phyloP scores from a whole-genome alignment of 2,797 vertebrate species.

The Miichthys miiuy region DNA sequence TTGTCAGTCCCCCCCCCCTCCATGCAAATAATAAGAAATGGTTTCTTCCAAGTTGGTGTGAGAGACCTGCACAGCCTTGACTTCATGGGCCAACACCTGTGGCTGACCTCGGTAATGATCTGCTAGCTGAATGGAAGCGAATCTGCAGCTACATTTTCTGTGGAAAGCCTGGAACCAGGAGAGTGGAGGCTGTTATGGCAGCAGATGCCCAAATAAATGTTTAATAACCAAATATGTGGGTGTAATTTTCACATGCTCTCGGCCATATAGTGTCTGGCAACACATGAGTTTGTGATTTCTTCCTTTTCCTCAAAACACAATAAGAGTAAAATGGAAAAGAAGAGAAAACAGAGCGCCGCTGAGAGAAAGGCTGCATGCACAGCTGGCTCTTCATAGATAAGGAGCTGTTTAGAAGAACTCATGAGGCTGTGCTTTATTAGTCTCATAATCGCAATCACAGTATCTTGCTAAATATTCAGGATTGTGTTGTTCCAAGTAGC shows the following conservation, averaged over 20 bases:
- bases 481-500: conserved; percentile 22
- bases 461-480: conserved; percentile 32
- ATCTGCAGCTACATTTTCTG: background rate
- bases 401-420: conserved; percentile 39
- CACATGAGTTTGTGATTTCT: background rate
- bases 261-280: background rate
- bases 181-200: background rate
- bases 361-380: conserved; percentile 22
- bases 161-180: background rate
- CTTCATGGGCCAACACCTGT: background rate
- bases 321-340: background rate
- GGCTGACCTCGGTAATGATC: background rate
- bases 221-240: background rate
- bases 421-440: conserved; percentile 5
- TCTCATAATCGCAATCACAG: conserved; percentile 28
- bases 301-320: background rate
- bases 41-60: background rate
- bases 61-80: background rate
- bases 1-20: no score
- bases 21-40: background rate
- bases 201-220: background rate
- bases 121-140: background rate
- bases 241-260: background rate
- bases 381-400: conserved; percentile 60
- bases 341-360: background rate